Conservation (phyloP, 37 sponge, comb jelly and placozoan species). For the Geodia barretti region DNA sequence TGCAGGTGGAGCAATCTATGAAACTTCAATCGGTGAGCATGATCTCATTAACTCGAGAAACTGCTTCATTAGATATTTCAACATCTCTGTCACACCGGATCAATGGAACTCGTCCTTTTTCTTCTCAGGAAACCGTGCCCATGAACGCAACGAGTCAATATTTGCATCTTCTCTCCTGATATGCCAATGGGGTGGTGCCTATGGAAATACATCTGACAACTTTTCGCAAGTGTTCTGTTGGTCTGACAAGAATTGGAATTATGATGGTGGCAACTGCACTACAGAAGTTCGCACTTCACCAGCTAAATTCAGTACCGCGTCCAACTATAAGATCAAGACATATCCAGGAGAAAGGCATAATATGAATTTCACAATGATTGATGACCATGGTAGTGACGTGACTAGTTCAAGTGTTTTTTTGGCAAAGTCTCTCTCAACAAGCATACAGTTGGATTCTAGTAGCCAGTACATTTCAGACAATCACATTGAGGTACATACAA, state of each 20-base stretch:
- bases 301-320: constrained; percentile 7
- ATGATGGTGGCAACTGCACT: constrained; percentile 16
- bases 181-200: constrained; percentile 47
- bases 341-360: constrained; percentile 24
- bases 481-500: constrained; percentile 22
- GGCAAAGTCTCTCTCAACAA: background rate
- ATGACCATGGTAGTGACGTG: constrained; percentile 34
- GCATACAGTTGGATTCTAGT: background rate
- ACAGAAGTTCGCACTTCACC: constrained; percentile 30
- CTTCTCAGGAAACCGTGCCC: constrained; percentile 44
- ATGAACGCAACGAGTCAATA: constrained; percentile 37
- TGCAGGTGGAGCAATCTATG: constrained; percentile 73
- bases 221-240: constrained; percentile 52
- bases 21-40: constrained; percentile 30
- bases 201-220: background rate
- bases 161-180: constrained; percentile 64
- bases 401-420: constrained; percentile 19
- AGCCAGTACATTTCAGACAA: constrained; percentile 43
- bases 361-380: constrained; percentile 3
- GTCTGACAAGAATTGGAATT: constrained; percentile 33
- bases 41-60: constrained; percentile 64
- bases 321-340: background rate
- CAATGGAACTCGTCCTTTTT: constrained; percentile 49
- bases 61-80: constrained; percentile 57
- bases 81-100: constrained; percentile 7